Evolutionary conservation across 2,113 vertebrate genomes (phyloP), one percentile per base, ranked within the genome.

Genomic region (Cygnus atratus): DNA sequence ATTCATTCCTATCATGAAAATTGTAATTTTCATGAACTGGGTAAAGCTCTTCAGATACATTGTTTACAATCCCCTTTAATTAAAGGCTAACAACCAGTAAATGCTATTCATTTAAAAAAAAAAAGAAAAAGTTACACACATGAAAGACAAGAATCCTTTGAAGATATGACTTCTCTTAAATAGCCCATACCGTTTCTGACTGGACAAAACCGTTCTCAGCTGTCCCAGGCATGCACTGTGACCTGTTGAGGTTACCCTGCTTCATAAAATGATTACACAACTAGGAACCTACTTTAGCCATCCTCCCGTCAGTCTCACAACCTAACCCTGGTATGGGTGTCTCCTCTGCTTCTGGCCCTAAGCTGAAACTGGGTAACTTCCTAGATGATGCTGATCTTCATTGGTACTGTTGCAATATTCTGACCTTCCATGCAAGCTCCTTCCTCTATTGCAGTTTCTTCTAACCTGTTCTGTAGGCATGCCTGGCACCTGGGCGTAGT

Each of bases 391-490:
- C 52, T 3, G 14, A 52, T 26, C 84, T 84, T 88, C 76, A 63
- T 76, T 26, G 17, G 20, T 55, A n/a, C 12, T 46, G 28, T 12
- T 3, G 2, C 33, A 89, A 50, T 1, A 61, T 18, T 25, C 35
- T 28, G 41, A 84, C 50, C 37, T 48, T 61, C 35, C 8, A 20
- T 24, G 58, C 59, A 87, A 83, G 81, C 28, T 91, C 16, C 21
- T 43, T 73, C 82, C 35, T 77, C 84, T 67, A 18, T 65, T 84
- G 90, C 84, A 88, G 66, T 87, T 89, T 91, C 70, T 63, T 44
- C 76, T 80, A 57, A 65, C 46, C 57, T 84, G 61, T 55, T 93
- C 19, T 78, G 46, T 18, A 68, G 84, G 33, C 26, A 67, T 5
- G 3, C 0, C 0, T 77, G 59, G 62, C 80, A 88, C 57, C 43